A percentile compares a stretch with the other conserved stretches of the same genome.
These are phyloP conservation scores for Zosterops japonicus DNA, from an alignment of 2,113 vertebrate genomes.

Conservation along the genomic window DNA sequence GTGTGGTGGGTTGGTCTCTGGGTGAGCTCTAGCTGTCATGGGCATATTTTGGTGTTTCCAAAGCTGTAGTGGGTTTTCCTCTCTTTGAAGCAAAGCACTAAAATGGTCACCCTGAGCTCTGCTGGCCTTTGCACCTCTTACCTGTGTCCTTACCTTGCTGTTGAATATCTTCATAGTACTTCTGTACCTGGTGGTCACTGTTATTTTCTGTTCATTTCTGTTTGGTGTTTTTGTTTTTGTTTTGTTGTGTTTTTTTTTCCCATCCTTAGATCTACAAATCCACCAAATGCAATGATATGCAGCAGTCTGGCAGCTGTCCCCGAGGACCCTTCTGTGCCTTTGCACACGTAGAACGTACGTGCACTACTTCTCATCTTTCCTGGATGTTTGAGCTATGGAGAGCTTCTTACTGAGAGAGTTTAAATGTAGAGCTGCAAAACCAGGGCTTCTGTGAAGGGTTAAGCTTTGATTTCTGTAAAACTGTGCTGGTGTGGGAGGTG, in stretches of 20 bases:
- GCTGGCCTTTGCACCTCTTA: not conserved
- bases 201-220: constrained; percentile 14
- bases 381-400: not conserved
- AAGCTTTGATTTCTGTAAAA: not conserved
- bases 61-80: not conserved
- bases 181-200: not conserved
- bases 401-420: not conserved
- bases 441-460: not conserved
- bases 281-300: constrained; percentile 98
- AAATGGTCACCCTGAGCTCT: not conserved
- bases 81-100: constrained; percentile 20
- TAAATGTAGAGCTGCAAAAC: not conserved
- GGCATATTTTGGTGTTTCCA: not conserved
- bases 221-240: not conserved
- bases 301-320: constrained; percentile 96
- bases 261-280: constrained; percentile 92
- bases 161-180: not conserved
- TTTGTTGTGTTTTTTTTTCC: not conserved
- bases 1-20: not conserved
- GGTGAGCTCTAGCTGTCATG: not conserved
- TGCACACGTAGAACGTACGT: constrained; percentile 95
- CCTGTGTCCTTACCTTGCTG: not conserved
- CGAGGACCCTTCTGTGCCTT: constrained; percentile 99
- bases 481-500: not conserved
- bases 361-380: constrained; percentile 4